phyloP scores from a whole-genome alignment of 1,140 invertebrate species.

The Drosophila malerkotliana region DNA sequence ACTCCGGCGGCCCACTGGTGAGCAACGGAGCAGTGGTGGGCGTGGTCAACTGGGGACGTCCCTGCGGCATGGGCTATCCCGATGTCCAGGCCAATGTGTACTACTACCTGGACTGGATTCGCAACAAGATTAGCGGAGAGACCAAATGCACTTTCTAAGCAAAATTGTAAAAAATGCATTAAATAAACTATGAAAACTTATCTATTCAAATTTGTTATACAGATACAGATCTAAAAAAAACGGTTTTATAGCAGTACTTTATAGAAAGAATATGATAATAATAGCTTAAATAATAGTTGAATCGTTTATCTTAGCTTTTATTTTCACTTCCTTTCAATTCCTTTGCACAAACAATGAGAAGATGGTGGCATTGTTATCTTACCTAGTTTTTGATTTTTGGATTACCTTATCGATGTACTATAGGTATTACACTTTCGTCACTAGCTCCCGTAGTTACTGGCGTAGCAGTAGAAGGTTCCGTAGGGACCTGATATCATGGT shows the following conservation, averaged over 20 bases:
- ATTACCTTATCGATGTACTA: not conserved
- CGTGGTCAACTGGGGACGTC: slow-evolving; percentile 85
- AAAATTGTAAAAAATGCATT: not conserved
- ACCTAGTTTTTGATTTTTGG: not conserved
- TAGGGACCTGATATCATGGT: slow-evolving; percentile 33
- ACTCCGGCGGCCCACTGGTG: slow-evolving; percentile 84
- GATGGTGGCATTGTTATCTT: not conserved
- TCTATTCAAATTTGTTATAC: too few species aligned
- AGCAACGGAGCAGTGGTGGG: slow-evolving; percentile 83
- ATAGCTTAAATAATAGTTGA: too few species aligned
- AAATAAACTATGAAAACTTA: not conserved
- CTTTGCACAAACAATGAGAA: not conserved
- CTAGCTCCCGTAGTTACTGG: slow-evolving; percentile 60
- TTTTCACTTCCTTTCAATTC: not conserved
- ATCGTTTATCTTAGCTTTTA: too few species aligned
- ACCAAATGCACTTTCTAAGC: slow-evolving; percentile 30
- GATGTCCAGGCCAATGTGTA: slow-evolving; percentile 85
- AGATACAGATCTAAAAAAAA: too few species aligned
- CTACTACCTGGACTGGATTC: slow-evolving; percentile 72
- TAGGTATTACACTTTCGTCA: not conserved
- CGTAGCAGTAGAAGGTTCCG: slow-evolving; percentile 62
- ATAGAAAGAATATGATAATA: too few species aligned
- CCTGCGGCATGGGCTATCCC: slow-evolving; percentile 84
- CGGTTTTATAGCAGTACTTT: too few species aligned
- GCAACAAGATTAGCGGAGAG: slow-evolving; percentile 58